Conservation (phyloP, 2,797 vertebrate genomes). For the Xerus rutilus region DNA sequence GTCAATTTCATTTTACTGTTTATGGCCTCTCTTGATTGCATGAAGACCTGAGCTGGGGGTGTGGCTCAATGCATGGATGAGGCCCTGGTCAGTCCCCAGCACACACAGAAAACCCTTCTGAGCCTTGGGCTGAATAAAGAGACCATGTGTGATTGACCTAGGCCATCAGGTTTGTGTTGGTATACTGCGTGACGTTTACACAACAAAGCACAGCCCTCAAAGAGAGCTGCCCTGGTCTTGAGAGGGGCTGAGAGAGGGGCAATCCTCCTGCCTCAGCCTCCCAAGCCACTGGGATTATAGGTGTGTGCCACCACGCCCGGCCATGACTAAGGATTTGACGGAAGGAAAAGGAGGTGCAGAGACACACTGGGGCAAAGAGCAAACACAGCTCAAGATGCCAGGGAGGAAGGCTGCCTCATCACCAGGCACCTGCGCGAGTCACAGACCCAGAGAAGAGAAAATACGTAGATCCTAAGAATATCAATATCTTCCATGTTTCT, state of each 20-base stretch:
- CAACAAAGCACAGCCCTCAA: neutral
- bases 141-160: neutral
- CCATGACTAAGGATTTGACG: too few species aligned
- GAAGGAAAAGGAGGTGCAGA: neutral
- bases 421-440: neutral
- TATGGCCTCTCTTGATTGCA: neutral
- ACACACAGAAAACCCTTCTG: too few species aligned
- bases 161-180: neutral
- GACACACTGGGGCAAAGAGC: neutral
- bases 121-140: too few species aligned
- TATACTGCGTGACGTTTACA: too few species aligned
- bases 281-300: too few species aligned
- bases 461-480: rapidly evolving
- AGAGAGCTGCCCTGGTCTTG: too few species aligned
- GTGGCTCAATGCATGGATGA: too few species aligned
- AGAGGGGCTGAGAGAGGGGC: neutral
- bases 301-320: too few species aligned
- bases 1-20: too few species aligned
- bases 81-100: too few species aligned
- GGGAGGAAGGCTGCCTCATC: neutral
- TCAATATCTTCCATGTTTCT: neutral
- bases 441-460: neutral
- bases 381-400: neutral
- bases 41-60: too few species aligned
- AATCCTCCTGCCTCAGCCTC: too few species aligned